phyloP scores from a whole-genome alignment of 2,888 invertebrate genomes.

The Allygus modestus region DNA sequence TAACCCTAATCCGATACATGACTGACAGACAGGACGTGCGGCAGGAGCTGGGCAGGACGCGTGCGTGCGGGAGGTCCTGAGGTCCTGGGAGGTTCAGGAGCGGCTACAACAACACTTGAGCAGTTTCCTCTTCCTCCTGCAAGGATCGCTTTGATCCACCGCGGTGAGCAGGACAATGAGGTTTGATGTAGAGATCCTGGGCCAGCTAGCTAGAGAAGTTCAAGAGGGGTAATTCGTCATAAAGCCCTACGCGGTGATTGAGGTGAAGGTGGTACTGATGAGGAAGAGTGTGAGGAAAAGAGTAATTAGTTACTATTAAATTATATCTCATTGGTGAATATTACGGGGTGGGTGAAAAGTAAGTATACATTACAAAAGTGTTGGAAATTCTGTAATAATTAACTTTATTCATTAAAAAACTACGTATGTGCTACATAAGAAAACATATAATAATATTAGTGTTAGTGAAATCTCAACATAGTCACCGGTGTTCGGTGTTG shows the following conservation, averaged over 20 bases:
- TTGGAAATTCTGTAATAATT: too few species aligned
- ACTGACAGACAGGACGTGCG: background rate
- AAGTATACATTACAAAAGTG: too few species aligned
- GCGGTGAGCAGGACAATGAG: constrained; percentile 4
- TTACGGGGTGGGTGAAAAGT: too few species aligned
- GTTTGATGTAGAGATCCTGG: background rate
- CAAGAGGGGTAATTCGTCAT: background rate
- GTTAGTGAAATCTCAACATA: too few species aligned
- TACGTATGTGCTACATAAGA: too few species aligned
- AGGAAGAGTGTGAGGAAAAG: too few species aligned
- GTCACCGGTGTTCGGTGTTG: too few species aligned
- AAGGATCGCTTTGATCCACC: background rate
- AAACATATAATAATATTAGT: too few species aligned
- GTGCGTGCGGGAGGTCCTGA: background rate
- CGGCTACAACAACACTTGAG: background rate
- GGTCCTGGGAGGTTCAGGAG: background rate
- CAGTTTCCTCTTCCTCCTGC: constrained; percentile 1
- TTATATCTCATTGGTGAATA: too few species aligned
- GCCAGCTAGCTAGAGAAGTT: background rate
- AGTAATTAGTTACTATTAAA: too few species aligned
- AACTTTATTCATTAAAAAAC: too few species aligned
- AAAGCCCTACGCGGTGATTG: background rate
- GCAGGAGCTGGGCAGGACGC: background rate
- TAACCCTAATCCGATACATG: constrained; percentile 9
- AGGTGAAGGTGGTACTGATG: background rate